A percentile compares a stretch with the other conserved stretches of the same genome.
phyloP scores from a whole-genome alignment of 2,113 vertebrate genomes.

The Blennius ocellaris region DNA sequence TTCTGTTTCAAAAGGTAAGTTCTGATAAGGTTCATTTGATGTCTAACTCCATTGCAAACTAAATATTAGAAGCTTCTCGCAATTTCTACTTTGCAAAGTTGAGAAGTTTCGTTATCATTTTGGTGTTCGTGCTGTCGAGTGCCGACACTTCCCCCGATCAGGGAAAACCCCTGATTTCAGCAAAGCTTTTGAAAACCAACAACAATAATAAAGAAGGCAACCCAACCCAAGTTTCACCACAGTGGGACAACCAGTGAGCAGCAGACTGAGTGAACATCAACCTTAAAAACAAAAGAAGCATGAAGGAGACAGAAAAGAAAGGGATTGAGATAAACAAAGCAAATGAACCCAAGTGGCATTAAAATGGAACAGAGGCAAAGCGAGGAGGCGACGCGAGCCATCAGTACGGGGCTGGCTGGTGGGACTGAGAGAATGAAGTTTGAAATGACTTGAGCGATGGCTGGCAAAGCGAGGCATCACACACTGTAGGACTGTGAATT shows the following conservation, averaged over 20 bases:
- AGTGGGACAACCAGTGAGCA: conserved; percentile 24
- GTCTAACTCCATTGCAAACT: not conserved
- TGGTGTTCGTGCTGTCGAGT: conserved; percentile 12
- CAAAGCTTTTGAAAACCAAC: conserved; percentile 22
- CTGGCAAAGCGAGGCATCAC: conserved; percentile 43
- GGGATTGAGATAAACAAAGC: conserved; percentile 29
- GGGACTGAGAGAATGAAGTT: conserved; percentile 53
- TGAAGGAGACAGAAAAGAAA: conserved; percentile 27
- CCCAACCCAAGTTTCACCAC: conserved; percentile 18
- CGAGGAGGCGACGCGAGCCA: conserved; percentile 35
- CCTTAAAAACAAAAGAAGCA: conserved; percentile 24
- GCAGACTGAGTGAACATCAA: conserved; percentile 14
- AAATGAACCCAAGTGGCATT: conserved; percentile 27
- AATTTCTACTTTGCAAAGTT: not conserved
- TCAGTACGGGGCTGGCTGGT: conserved; percentile 37
- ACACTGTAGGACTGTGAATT: conserved; percentile 42
- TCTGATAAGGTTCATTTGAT: not conserved
- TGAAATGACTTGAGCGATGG: conserved; percentile 49
- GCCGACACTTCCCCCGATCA: not conserved
- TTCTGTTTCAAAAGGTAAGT: not conserved
- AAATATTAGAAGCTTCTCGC: not conserved
- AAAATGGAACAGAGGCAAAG: not conserved
- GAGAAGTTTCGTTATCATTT: conserved; percentile 14
- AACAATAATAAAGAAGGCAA: conserved; percentile 14
- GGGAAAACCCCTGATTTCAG: conserved; percentile 30